These are phyloP conservation scores for Maniola jurtina DNA, from an alignment of 1,140 invertebrate genomes.

Conservation along the genomic window DNA sequence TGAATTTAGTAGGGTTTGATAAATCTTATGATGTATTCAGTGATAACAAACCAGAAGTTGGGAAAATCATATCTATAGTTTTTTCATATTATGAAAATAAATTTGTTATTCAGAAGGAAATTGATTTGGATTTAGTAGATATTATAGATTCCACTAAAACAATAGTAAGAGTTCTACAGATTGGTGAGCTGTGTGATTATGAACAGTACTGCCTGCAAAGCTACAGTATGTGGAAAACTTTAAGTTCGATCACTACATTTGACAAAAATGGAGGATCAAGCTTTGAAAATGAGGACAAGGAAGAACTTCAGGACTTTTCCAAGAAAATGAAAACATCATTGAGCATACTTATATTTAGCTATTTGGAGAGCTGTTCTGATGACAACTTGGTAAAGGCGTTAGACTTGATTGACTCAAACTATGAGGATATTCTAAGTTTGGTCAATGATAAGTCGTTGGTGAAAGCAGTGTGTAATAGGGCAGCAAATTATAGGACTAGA, in stretches of 20 bases:
- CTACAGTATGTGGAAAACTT: slow-evolving; percentile 56
- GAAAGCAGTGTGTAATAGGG: slow-evolving; percentile 42
- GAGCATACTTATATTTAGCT: slow-evolving; percentile 48
- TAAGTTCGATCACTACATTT: slow-evolving; percentile 41
- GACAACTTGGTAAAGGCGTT: slow-evolving; percentile 45
- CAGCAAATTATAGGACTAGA: slow-evolving; percentile 50
- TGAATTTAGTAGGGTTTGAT: slow-evolving; percentile 61
- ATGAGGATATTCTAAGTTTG: slow-evolving; percentile 50
- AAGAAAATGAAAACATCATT: slow-evolving; percentile 51
- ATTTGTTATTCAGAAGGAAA: slow-evolving; percentile 58
- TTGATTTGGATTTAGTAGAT: slow-evolving; percentile 64
- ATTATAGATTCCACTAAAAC: slow-evolving; percentile 62
- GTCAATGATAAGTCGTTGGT: slow-evolving; percentile 41
- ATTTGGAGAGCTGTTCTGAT: slow-evolving; percentile 52
- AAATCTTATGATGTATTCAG: slow-evolving; percentile 49
- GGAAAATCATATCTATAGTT: slow-evolving; percentile 50
- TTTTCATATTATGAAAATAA: slow-evolving; percentile 64
- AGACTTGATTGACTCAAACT: slow-evolving; percentile 46
- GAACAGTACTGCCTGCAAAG: slow-evolving; percentile 48
- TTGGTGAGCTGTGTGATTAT: slow-evolving; percentile 39
- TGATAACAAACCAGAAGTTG: slow-evolving; percentile 46
- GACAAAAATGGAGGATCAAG: slow-evolving; percentile 44
- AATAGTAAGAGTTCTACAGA: slow-evolving; percentile 44
- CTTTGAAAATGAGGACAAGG: slow-evolving; percentile 60
- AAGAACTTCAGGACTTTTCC: slow-evolving; percentile 49